These are phyloP conservation scores for Leucosticte australis DNA, from an alignment of 2,113 vertebrate genomes.

Conservation along the genomic window DNA sequence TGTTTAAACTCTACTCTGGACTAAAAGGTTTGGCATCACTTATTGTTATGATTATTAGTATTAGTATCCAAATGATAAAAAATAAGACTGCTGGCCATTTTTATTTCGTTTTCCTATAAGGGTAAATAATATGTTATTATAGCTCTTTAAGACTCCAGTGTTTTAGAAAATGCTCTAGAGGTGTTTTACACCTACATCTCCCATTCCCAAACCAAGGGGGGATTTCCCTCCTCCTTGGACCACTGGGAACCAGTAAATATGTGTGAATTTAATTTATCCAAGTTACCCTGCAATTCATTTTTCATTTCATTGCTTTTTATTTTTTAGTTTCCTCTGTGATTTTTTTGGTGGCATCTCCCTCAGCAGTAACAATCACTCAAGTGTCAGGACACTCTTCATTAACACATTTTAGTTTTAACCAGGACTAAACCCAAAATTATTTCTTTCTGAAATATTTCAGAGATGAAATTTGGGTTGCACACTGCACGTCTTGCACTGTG, in stretches of 20 bases:
- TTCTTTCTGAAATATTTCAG: background rate
- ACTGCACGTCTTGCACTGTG: background rate
- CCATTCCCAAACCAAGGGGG: background rate
- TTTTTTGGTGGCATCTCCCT: background rate
- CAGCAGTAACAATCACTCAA: slow-evolving; percentile 8
- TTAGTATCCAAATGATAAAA: background rate
- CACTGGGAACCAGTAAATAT: slow-evolving; percentile 2
- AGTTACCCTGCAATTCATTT: background rate
- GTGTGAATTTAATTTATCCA: slow-evolving; percentile 20
- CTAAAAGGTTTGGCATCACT: background rate
- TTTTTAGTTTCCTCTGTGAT: slow-evolving; percentile 4
- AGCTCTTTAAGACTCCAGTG: background rate
- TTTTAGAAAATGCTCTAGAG: background rate
- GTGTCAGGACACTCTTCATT: slow-evolving; percentile 28
- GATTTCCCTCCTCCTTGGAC: background rate
- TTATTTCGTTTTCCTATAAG: background rate
- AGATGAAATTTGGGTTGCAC: background rate
- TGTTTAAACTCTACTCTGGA: background rate
- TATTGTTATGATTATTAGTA: background rate
- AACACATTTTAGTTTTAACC: slow-evolving; percentile 61
- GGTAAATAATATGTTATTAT: background rate
- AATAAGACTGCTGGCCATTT: background rate
- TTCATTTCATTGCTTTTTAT: background rate
- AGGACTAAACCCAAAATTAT: background rate
- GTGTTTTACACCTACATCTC: background rate